Evolutionary conservation across 2,113 vertebrate species (phyloP), one percentile per base, ranked within the genome.

Genomic region (Platichthys flesus): DNA sequence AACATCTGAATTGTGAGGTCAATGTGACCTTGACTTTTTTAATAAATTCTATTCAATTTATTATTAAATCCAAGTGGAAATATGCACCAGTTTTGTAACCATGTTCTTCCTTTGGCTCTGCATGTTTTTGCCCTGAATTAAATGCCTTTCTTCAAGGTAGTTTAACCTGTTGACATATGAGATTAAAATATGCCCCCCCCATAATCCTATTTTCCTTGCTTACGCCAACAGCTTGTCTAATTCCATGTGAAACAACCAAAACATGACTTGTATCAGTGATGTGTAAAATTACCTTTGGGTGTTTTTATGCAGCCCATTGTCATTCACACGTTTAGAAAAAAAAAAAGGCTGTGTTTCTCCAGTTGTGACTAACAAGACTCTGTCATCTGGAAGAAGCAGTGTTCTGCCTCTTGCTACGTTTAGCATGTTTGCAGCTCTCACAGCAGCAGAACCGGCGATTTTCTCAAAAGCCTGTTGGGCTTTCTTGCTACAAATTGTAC

Each of bases 201-300:
- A 55, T 88, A 90, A 88, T 90, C 89, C 90, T 82, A 84, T 88
- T 81, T 70, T 79, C 73, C 71, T 65, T 75, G 66, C 79, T 65
- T 77, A 90, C 9, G 21, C 69, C 56, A 56, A 71, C 56, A 83
- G 78, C 65, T 82, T 85, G 79, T 76, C 76, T 84, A 81, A 84
- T 90, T 86, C 61, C 75, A 71, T 77, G 73, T 79, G 55, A 84
- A 82, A 82, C 54, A 71, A 71, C 62, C 73, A 65, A 74, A 66
- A 76, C 62, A 71, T 79, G 73, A 83, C 71, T 83, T 75, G 56
- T 89, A 52, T 90, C 76, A 86, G 66, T 83, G 79, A 70, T 83
- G 86, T 88, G 76, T 77, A 74, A 88, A 90, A 89, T 82, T 82
- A 78, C 71, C 71, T 82, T 55, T 10, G 28, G 69, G 63, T 40